These are phyloP conservation scores for Tromatobia lineatoria DNA, from an alignment of 2,888 invertebrate genomes.

Conservation along the genomic window DNA sequence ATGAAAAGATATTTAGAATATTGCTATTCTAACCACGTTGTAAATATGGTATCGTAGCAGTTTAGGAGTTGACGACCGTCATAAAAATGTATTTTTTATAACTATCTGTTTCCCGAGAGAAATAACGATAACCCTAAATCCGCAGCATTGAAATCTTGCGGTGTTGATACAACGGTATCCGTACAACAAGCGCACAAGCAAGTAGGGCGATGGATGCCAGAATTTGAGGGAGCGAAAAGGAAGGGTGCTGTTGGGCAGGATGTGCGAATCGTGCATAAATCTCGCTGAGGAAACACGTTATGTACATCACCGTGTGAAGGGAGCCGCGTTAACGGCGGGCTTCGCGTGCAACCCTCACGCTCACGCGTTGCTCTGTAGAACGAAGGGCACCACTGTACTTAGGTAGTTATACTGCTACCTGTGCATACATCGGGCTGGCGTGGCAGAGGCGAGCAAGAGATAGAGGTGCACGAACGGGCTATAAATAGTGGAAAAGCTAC, in stretches of 20 bases:
- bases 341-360: conserved; percentile 31
- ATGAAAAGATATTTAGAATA: too few species aligned
- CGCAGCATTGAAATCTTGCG: conserved; percentile 1
- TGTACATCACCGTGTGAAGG: conserved; percentile 52
- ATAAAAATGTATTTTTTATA: too few species aligned
- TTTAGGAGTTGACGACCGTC: too few species aligned
- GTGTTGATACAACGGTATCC: neutral
- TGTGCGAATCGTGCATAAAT: conserved; percentile 54
- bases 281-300: conserved; percentile 48
- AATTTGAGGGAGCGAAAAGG: neutral
- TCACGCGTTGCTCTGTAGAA: conserved; percentile 27
- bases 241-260: neutral
- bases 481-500: conserved; percentile 72
- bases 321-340: conserved; percentile 30
- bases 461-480: conserved; percentile 67
- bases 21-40: neutral
- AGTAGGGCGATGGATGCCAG: neutral
- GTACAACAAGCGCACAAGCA: conserved; percentile 1
- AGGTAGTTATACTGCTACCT: conserved; percentile 24
- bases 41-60: neutral
- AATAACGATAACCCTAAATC: neutral
- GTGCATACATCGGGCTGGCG: conserved; percentile 46
- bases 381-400: conserved; percentile 23
- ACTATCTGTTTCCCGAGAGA: too few species aligned
- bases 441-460: conserved; percentile 60